These are phyloP conservation scores for Channa argus DNA, from an alignment of 2,113 vertebrate species.

Conservation along the genomic window DNA sequence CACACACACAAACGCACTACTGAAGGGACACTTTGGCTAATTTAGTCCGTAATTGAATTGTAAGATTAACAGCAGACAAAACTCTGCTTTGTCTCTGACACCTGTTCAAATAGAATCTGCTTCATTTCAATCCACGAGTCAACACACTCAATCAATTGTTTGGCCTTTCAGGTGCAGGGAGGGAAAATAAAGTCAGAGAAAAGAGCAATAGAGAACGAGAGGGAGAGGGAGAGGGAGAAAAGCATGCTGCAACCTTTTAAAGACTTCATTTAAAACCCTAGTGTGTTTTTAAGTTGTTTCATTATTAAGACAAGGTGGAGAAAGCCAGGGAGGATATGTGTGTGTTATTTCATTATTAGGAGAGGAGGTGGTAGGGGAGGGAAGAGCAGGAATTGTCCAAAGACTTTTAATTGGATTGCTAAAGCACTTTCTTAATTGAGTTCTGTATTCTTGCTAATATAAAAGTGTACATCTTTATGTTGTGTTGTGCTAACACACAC, in stretches of 20 bases:
- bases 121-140: constrained; percentile 52
- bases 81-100: constrained; percentile 28
- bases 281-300: constrained; percentile 80
- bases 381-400: constrained; percentile 76
- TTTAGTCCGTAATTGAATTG: constrained; percentile 48
- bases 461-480: constrained; percentile 75
- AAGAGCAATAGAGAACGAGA: constrained; percentile 30
- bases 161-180: constrained; percentile 42
- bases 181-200: constrained; percentile 32
- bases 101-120: constrained; percentile 51
- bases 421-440: constrained; percentile 80
- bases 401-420: constrained; percentile 83
- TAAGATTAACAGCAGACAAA: constrained; percentile 29
- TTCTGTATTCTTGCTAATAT: constrained; percentile 78
- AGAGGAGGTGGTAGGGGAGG: constrained; percentile 47
- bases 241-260: constrained; percentile 58
- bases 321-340: constrained; percentile 50
- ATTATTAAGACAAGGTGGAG: constrained; percentile 73
- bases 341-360: constrained; percentile 79
- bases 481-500: constrained; percentile 59
- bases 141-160: constrained; percentile 40
- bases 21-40: constrained; percentile 47
- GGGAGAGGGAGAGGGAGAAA: constrained; percentile 7
- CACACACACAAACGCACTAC: background rate
- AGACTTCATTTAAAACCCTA: constrained; percentile 71